phyloP scores from a whole-genome alignment of 2,797 vertebrate genomes.

The Triplophysa yarkandensis region DNA sequence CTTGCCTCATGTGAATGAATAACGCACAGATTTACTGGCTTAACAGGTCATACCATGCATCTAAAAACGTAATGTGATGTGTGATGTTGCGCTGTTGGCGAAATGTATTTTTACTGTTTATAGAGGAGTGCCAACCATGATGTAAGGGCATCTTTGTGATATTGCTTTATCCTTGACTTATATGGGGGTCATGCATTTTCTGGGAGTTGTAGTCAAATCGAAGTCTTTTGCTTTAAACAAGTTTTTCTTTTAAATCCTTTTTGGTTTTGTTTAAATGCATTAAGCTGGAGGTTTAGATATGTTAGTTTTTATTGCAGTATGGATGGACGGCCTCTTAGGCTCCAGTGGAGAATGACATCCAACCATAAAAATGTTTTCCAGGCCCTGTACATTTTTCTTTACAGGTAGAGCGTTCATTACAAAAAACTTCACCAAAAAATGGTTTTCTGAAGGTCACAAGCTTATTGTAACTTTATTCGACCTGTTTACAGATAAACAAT shows the following conservation, averaged over 20 bases:
- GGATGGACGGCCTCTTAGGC: background rate
- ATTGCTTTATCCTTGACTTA: slow-evolving; percentile 7
- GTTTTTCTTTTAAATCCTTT: background rate
- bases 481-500: slow-evolving; percentile 82
- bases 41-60: background rate
- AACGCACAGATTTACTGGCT: slow-evolving; percentile 1
- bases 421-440: slow-evolving; percentile 64
- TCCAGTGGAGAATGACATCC: background rate
- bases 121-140: slow-evolving; percentile 1
- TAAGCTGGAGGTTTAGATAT: background rate
- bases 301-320: background rate
- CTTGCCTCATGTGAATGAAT: slow-evolving; percentile 17
- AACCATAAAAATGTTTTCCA: background rate
- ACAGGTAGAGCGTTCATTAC: slow-evolving; percentile 37
- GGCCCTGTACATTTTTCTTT: slow-evolving; percentile 5
- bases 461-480: slow-evolving; percentile 70
- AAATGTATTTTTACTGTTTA: background rate
- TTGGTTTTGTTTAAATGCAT: slow-evolving; percentile 1
- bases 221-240: slow-evolving; percentile 8
- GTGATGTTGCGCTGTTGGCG: slow-evolving; percentile 5
- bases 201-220: background rate
- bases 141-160: background rate
- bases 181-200: slow-evolving; percentile 3
- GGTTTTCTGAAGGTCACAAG: slow-evolving; percentile 81
- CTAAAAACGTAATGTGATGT: slow-evolving; percentile 2